Percentiles rank a stretch among this genome's conserved stretches.
Evolutionary conservation across 2,888 invertebrate genomes (phyloP).

Genomic region (Drosophila cognata): DNA sequence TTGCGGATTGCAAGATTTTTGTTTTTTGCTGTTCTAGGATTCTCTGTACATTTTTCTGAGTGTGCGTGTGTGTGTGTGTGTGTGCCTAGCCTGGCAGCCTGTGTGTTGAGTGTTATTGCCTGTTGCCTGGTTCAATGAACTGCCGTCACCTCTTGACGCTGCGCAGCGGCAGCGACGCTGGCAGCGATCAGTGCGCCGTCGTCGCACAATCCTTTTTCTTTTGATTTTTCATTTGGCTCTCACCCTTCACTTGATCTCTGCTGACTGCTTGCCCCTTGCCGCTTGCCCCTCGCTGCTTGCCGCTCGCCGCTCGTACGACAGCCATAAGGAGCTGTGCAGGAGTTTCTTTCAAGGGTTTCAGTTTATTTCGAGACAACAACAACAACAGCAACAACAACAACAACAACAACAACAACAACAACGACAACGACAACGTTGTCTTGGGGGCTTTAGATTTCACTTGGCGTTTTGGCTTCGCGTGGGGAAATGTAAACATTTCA

Average conservation of each 20-base stretch:
- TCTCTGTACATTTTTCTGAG: neutral
- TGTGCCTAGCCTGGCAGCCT: constrained; percentile 25
- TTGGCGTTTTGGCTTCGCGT: constrained; percentile 63
- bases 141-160: constrained; percentile 74
- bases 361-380: constrained; percentile 52
- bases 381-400: constrained; percentile 8
- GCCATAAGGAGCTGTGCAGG: constrained; percentile 62
- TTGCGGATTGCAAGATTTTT: too few species aligned
- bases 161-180: constrained; percentile 57
- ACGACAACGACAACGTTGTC: constrained; percentile 2
- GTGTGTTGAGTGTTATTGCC: constrained; percentile 36
- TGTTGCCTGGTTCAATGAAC: constrained; percentile 75
- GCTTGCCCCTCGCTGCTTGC: constrained; percentile 19
- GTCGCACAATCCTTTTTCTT: constrained; percentile 75
- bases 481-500: constrained; percentile 79
- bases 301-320: constrained; percentile 26
- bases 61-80: constrained; percentile 36
- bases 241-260: constrained; percentile 78
- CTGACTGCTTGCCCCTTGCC: constrained; percentile 44
- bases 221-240: constrained; percentile 62
- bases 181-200: constrained; percentile 23
- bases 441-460: constrained; percentile 75
- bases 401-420: neutral
- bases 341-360: constrained; percentile 72
- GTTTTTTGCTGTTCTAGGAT: neutral